These are phyloP conservation scores for Platerodrilus igneus DNA, from an alignment of 2,888 invertebrate species.

Conservation along the genomic window DNA sequence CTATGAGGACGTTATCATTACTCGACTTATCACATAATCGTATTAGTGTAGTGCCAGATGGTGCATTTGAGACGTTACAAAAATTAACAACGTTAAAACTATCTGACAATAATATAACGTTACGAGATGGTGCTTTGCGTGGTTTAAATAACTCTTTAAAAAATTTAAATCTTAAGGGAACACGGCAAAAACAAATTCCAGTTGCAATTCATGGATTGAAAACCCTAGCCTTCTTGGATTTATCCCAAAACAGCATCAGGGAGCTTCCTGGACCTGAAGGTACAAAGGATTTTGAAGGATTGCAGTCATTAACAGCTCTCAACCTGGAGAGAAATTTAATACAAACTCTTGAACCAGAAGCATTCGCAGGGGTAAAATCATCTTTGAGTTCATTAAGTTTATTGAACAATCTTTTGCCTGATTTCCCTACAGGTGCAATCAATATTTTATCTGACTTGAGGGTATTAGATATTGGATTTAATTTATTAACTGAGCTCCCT, in stretches of 20 bases:
- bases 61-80: slow-evolving; percentile 67
- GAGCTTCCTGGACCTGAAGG: slow-evolving; percentile 69
- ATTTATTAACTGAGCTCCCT: slow-evolving; percentile 78
- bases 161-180: slow-evolving; percentile 86
- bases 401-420: slow-evolving; percentile 81
- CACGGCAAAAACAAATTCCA: slow-evolving; percentile 74
- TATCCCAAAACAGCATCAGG: slow-evolving; percentile 82
- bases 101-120: slow-evolving; percentile 80
- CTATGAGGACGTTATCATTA: slow-evolving; percentile 66
- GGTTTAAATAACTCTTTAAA: slow-evolving; percentile 78
- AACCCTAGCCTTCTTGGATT: slow-evolving; percentile 80
- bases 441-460: slow-evolving; percentile 72
- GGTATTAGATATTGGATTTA: slow-evolving; percentile 89
- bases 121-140: slow-evolving; percentile 65
- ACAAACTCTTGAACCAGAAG: slow-evolving; percentile 67
- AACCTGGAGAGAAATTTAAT: slow-evolving; percentile 86
- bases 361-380: slow-evolving; percentile 74
- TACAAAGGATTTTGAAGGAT: slow-evolving; percentile 65
- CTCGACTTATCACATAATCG: slow-evolving; percentile 82
- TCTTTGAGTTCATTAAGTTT: slow-evolving; percentile 84
- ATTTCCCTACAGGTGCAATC: slow-evolving; percentile 80
- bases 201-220: slow-evolving; percentile 71
- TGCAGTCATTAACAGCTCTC: slow-evolving; percentile 78
- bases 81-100: slow-evolving; percentile 77
- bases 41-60: slow-evolving; percentile 66